Evolutionary conservation across 2,888 invertebrate genomes (phyloP), one percentile per base, ranked within the genome.

Genomic region (Camponotus fellah): DNA sequence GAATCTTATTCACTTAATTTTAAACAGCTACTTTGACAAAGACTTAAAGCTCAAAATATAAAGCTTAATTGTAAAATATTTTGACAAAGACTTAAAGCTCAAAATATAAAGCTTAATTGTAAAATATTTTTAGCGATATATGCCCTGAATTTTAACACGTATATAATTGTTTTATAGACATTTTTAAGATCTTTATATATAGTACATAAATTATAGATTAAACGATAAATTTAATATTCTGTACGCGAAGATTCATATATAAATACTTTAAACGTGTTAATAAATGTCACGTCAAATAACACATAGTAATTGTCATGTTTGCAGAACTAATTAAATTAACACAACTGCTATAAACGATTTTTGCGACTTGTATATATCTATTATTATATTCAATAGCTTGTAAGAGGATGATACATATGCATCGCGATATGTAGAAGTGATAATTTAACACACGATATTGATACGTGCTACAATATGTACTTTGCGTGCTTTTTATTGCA

Each of bases 271-370:
- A 76, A 37, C 49, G 37, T 65, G 66, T 77, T 56, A 56, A 58
- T 77, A 40, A 66, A 77, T 34, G 26, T 56, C 65, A 26, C 32
- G 56, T 66, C 43, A 37, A 77, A 43, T 56, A 77, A 10, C 32
- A 56, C 40, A 26, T 65, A 26, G 65, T 40, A 77, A 77, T 77
- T 62, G 40, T 66, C 66, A 77, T 66, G 56, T 77, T 66, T 77
- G 40, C 56, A 66, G 77, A n/a, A 56, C 56, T 77, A 77, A 77
- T 77, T 77, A 66, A 77, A 77, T 77, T 77, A 66, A 66, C 66
- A 43, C 40, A 56, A 66, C 56, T 66, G 56, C 9, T 56, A 66
- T 66, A 77, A 77, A 43, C 10, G 66, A 77, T 77, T 77, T 77
- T 58, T 49, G 14, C 77, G n/a, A 66, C 5, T 56, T 77, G 56